Evolutionary conservation across 2,797 vertebrate species (phyloP), one percentile per base, ranked within the genome.

Genomic region (Eleutherodactylus coqui): DNA sequence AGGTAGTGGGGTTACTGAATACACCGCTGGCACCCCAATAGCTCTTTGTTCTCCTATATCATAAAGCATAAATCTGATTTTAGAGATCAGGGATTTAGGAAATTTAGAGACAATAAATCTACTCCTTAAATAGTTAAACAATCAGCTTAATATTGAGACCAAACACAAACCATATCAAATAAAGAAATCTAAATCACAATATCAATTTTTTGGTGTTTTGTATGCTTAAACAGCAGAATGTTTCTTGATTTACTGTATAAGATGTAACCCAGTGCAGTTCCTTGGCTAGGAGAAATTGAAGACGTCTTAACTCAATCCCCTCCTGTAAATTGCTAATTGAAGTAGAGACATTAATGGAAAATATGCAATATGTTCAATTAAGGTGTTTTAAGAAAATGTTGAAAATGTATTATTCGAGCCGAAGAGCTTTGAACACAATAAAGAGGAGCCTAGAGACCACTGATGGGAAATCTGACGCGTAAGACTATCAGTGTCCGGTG

Each of bases 391-490:
- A 84, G 81, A 83, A 82, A 84, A 79, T 83, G 81, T 87, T 73
- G 51, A 70, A 87, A 83, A 72, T 83, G 45, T 83, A 87, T 72
- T 87, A 80, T 75, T 81, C 45, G 1, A 55, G 45, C 82, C 53
- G 32, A 80, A 87, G 82, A 80, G 76, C 86, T 80, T 67, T 16
- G 49, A 84, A 69, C 60, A 75, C 27, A 60, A 73, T 62, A 29
- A 81, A 79, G 88, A 82, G 91, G 87, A 5, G 90, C 83, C 89
- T 88, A 88, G 91, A 91, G 88, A 90, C 73, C 89, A 75, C 90
- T 92, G 87, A 90, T 92, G 89, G 90, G 93, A 94, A 94, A 95
- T 91, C 62, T 83, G 89, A 94, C 1, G 84, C 93, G 90, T 83
- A 88, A 4, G 72, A 89, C 93, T 91, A 90, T 88, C 89, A 91